Evolutionary conservation across 2,888 invertebrate genomes (phyloP).

Genomic region (Meganola albula): DNA sequence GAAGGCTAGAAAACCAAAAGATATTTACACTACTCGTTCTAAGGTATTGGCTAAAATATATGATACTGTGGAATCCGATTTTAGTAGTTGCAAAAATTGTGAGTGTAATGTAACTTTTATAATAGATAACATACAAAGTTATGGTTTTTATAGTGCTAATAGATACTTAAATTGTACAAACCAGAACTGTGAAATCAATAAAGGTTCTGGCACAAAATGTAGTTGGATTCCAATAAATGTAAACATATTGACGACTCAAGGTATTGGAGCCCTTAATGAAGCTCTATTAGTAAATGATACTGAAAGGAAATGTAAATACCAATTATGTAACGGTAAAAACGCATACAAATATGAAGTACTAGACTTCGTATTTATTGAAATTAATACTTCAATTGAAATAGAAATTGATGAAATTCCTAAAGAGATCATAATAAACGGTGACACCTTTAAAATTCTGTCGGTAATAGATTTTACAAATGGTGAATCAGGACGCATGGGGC

Average conservation of each 20-base stretch:
- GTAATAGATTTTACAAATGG: slow-evolving; percentile 9
- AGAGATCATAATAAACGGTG: slow-evolving; percentile 10
- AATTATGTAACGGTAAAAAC: slow-evolving; percentile 12
- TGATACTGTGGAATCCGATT: slow-evolving; percentile 12
- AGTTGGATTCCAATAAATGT: slow-evolving; percentile 15
- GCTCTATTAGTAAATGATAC: slow-evolving; percentile 12
- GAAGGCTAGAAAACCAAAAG: slow-evolving; percentile 13
- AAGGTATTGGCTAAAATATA: slow-evolving; percentile 12
- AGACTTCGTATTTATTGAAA: slow-evolving; percentile 11
- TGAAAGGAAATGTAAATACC: slow-evolving; percentile 11
- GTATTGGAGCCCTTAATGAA: slow-evolving; percentile 12
- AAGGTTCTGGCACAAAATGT: slow-evolving; percentile 9
- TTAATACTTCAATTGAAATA: slow-evolving; percentile 10
- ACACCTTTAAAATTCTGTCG: slow-evolving; percentile 11
- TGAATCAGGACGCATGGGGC: slow-evolving; percentile 10
- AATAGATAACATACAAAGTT: slow-evolving; percentile 14
- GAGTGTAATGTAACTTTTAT: slow-evolving; percentile 13
- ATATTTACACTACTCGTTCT: slow-evolving; percentile 11
- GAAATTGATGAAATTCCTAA: slow-evolving; percentile 10
- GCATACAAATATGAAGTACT: slow-evolving; percentile 12
- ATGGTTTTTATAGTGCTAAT: slow-evolving; percentile 14
- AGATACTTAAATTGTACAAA: slow-evolving; percentile 11
- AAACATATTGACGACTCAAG: slow-evolving; percentile 11
- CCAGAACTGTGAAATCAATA: slow-evolving; percentile 11
- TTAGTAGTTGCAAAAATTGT: slow-evolving; percentile 14